These are phyloP conservation scores for Drosophila cognata DNA, from an alignment of 2,888 invertebrate genomes.

Conservation along the genomic window DNA sequence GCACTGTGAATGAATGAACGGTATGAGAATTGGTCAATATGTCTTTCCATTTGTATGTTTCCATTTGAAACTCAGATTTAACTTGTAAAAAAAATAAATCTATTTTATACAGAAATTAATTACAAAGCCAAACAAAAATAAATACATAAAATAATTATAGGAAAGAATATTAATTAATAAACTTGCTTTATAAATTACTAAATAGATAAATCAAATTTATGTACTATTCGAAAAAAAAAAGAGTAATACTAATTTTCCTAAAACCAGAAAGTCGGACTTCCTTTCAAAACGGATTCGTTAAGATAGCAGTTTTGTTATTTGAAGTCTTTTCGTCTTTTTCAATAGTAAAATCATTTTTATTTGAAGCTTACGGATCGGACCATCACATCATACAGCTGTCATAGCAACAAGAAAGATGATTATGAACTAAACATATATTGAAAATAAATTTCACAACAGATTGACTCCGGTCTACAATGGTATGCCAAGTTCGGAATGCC, in stretches of 20 bases:
- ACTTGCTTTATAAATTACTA: not conserved
- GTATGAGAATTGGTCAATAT: too few relatives aligned
- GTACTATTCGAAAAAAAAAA: not conserved
- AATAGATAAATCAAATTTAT: not conserved
- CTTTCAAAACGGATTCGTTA: not conserved
- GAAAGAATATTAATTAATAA: too few relatives aligned
- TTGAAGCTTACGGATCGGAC: not conserved
- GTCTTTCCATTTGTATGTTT: not conserved
- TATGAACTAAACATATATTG: not conserved
- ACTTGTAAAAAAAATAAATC: not conserved
- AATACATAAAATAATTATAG: not conserved
- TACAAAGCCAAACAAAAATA: not conserved
- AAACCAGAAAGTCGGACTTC: not conserved
- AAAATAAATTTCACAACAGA: not conserved
- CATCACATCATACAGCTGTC: not conserved
- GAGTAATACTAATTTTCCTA: not conserved
- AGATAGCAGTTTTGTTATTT: not conserved
- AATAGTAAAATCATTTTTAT: not conserved
- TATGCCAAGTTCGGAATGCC: not conserved
- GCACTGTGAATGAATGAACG: slow-evolving; percentile 49
- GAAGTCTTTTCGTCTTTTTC: not conserved
- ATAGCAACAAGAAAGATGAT: not conserved
- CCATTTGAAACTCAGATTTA: not conserved
- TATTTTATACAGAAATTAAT: not conserved
- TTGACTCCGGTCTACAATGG: not conserved